A percentile compares a stretch with the other conserved stretches of the same genome.
These are phyloP conservation scores for Cryptus armator DNA, from an alignment of 2,888 invertebrate genomes.

Conservation along the genomic window DNA sequence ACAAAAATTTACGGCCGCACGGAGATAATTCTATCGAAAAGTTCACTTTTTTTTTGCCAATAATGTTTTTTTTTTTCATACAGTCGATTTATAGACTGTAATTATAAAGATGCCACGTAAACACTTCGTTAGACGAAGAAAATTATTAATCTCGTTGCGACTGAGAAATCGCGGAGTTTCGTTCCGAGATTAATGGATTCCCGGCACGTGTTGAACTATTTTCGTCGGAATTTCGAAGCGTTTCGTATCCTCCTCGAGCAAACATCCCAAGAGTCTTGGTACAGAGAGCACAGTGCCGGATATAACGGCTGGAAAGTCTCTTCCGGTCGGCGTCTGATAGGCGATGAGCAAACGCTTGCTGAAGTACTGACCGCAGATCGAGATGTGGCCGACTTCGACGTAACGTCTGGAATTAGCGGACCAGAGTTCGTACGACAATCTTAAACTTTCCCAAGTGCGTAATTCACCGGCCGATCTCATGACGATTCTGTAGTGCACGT, in stretches of 20 bases:
- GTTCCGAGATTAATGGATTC: not conserved
- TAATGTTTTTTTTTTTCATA: not conserved
- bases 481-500: slow-evolving; percentile 89
- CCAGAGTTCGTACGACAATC: slow-evolving; percentile 91
- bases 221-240: slow-evolving; percentile 78
- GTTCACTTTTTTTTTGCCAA: not conserved
- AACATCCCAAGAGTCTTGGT: slow-evolving; percentile 91
- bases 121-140: not conserved
- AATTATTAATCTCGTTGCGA: too few species aligned
- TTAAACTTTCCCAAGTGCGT: slow-evolving; percentile 88
- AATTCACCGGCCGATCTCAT: slow-evolving; percentile 88
- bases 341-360: slow-evolving; percentile 92
- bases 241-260: slow-evolving; percentile 88
- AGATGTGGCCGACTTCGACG: slow-evolving; percentile 91
- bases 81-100: not conserved
- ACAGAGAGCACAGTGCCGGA: slow-evolving; percentile 91
- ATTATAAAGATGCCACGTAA: not conserved
- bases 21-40: not conserved
- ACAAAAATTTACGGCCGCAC: not conserved
- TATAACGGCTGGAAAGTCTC: slow-evolving; percentile 89
- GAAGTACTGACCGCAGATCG: slow-evolving; percentile 90
- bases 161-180: not conserved
- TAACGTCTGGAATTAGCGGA: slow-evolving; percentile 88
- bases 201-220: slow-evolving; percentile 68
- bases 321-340: slow-evolving; percentile 86